Conservation (phyloP, 1,140 invertebrate genomes). For the Dreissena polymorpha region DNA sequence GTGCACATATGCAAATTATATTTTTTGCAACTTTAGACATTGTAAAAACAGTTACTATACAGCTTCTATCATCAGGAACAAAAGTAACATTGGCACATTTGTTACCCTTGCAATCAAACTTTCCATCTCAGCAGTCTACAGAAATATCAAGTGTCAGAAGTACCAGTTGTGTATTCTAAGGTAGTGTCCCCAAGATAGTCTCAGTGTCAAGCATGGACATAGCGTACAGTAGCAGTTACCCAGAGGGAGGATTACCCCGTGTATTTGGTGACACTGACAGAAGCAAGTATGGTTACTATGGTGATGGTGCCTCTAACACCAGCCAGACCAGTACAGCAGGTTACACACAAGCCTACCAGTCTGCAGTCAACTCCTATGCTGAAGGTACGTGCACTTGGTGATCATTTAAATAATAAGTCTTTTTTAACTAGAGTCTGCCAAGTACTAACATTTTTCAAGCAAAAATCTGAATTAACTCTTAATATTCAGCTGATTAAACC, state of each 20-base stretch:
- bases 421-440: no score
- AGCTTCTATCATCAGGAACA: no score
- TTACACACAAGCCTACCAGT: conserved; percentile 25
- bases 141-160: background rate
- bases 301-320: background rate
- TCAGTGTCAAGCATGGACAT: no score
- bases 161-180: background rate
- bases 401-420: no score
- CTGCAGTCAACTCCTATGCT: conserved; percentile 6
- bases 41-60: background rate
- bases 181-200: conserved; percentile 1
- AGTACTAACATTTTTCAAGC: no score
- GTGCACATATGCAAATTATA: background rate
- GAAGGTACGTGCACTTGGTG: conserved; percentile 21
- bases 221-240: background rate
- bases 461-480: no score
- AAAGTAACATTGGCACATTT: no score
- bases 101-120: no score
- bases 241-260: background rate
- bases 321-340: background rate
- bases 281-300: conserved; percentile 17
- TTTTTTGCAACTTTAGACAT: conserved; percentile 5
- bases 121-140: background rate
- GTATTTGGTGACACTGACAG: background rate
- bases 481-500: no score